phyloP scores from a whole-genome alignment of 2,888 invertebrate species.

The Cybosia mesomella region DNA sequence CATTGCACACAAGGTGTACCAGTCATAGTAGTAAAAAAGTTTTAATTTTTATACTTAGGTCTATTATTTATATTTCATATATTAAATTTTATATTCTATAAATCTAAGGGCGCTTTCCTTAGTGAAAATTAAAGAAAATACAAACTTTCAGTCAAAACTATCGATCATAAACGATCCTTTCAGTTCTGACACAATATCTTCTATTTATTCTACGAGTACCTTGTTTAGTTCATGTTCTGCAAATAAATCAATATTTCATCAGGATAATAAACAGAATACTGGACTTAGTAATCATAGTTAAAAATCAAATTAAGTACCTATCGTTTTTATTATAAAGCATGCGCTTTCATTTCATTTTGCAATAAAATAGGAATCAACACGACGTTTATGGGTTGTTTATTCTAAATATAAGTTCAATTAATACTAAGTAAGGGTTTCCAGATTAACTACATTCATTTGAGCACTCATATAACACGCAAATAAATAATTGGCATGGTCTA shows the following conservation, averaged over 20 bases:
- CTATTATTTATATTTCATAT: no score
- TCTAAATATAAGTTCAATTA: conserved; percentile 47
- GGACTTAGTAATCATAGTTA: not conserved
- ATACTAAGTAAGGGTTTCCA: conserved; percentile 50
- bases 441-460: conserved; percentile 65
- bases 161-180: no score
- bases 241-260: not conserved
- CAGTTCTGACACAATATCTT: not conserved
- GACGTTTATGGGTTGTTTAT: conserved; percentile 58
- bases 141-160: not conserved
- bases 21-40: not conserved
- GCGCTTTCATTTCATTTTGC: conserved; percentile 18
- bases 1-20: not conserved
- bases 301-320: not conserved
- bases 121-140: not conserved
- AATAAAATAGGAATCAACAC: conserved; percentile 57
- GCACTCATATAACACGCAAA: conserved; percentile 73
- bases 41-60: no score
- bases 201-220: not conserved
- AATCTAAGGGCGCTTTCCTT: not conserved
- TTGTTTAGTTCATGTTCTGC: not conserved
- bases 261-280: not conserved
- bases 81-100: no score
- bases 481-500: conserved; percentile 79
- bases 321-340: not conserved